These are phyloP conservation scores for Hypomecis atomaria DNA, from an alignment of 2,888 invertebrate genomes.

Conservation along the genomic window DNA sequence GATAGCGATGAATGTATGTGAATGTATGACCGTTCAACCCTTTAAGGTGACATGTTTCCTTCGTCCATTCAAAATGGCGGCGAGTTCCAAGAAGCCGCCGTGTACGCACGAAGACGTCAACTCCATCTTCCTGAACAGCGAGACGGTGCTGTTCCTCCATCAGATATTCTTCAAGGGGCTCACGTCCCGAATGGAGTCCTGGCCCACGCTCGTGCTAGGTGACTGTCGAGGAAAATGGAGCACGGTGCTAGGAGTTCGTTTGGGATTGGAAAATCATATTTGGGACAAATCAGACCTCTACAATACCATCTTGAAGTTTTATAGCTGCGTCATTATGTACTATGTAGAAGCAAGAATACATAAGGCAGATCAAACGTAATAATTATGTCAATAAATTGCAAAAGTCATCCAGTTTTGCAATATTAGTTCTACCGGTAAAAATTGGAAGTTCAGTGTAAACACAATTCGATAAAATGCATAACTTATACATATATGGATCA, in stretches of 20 bases:
- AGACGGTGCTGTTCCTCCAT: slow-evolving; percentile 95
- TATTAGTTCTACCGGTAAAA: too few species aligned
- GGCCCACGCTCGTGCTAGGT: slow-evolving; percentile 97
- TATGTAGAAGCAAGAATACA: too few species aligned
- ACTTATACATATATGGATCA: too few species aligned
- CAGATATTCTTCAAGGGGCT: slow-evolving; percentile 97
- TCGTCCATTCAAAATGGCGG: slow-evolving; percentile 96
- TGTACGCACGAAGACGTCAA: slow-evolving; percentile 97
- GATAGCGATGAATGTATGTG: too few species aligned
- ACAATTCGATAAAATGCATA: too few species aligned
- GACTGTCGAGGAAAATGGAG: slow-evolving; percentile 51
- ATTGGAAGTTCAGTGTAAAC: too few species aligned
- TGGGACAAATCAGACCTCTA: too few species aligned
- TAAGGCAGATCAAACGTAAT: too few species aligned
- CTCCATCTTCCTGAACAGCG: slow-evolving; percentile 96
- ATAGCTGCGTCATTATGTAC: too few species aligned
- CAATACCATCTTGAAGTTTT: too few species aligned
- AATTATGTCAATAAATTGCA: too few species aligned
- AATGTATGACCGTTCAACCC: neutral
- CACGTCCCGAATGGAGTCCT: slow-evolving; percentile 95
- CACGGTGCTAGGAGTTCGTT: slow-evolving; percentile 25
- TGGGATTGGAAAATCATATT: neutral
- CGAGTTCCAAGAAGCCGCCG: slow-evolving; percentile 96
- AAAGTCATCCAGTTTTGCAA: too few species aligned
- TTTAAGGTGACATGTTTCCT: slow-evolving; percentile 91